A percentile compares a stretch with the other conserved stretches of the same genome.
phyloP scores from a whole-genome alignment of 2,797 vertebrate genomes.

The Premnoplex brunnescens region DNA sequence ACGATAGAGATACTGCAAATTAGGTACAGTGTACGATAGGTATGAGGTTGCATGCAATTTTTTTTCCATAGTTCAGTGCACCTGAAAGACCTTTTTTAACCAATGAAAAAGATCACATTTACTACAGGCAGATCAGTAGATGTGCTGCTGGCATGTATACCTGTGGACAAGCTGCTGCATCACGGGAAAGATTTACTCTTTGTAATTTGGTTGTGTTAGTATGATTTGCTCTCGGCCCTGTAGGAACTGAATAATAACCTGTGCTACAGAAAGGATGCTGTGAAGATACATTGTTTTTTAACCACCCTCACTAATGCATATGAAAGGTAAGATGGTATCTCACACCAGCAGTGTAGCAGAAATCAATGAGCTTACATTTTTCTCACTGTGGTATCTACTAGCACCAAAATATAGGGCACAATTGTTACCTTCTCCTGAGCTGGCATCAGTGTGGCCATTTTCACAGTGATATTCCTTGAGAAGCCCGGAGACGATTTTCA shows the following conservation, averaged over 20 bases:
- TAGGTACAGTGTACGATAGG: not conserved
- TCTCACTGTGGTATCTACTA: not conserved
- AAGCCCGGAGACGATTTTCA: not conserved
- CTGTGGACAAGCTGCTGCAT: not conserved
- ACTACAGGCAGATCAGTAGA: not conserved
- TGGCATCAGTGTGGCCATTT: not conserved
- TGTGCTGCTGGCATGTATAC: not conserved
- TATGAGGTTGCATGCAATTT: not conserved
- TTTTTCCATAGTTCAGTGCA: not conserved
- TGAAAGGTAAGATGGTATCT: slow-evolving; percentile 12
- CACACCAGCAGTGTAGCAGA: not conserved
- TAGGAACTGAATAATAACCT: not conserved
- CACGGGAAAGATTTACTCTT: not conserved
- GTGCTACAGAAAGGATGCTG: not conserved
- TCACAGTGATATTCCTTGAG: not conserved
- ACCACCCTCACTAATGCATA: not conserved
- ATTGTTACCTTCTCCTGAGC: not conserved
- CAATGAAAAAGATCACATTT: not conserved
- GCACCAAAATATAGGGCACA: not conserved
- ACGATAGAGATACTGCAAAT: not conserved
- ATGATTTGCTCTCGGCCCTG: not conserved
- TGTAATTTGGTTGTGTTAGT: not conserved
- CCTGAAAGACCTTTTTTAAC: not conserved
- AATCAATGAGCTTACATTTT: slow-evolving; percentile 18
- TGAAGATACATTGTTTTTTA: not conserved